Base-by-base conservation (phyloP, 2,797 vertebrate species). In the Crenichthys baileyi region DNA sequence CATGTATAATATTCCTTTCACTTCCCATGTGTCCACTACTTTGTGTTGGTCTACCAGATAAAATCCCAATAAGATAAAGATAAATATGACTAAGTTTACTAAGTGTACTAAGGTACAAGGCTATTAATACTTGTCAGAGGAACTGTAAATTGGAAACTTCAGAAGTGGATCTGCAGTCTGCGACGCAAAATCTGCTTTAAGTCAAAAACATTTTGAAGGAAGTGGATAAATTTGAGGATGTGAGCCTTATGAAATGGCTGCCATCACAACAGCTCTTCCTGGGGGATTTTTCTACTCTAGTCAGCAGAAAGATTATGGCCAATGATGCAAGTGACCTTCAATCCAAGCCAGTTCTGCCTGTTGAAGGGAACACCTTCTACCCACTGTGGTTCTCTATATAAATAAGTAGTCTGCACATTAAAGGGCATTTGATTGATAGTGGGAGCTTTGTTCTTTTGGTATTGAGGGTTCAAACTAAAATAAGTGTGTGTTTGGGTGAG, bases 261-360 rank as follows among this genome's bases (percentile, higher is more conserved):
- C 56, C 72, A 73, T 73, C 26, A 46, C 29, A 39, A 61, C 6
- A 46, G 26, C 63, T 74, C 77, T 78, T 58, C 72, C 0, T 46
- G 7, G 18, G 73, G 81, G 81, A 65, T 77, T 80, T 88, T 89
- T 84, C 58, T 75, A 36, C 65, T 58, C 36, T 70, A 72, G 71
- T 86, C 87, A 90, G 81, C 83, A 80, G 75, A 86, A 85, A 80
- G 44, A 70, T 7, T 12, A 76, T n/a, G 73, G 74, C 79, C 79
- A 72, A 60, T 67, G 76, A 88, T 87, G 72, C 39, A 70, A 86
- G 41, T 81, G 82, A 85, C 84, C 90, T 87, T 87, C 81, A 85
- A 0, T 74, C 46, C n/a, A 60, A 48, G 20, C 56, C 16, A 74
- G 72, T 73, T 51, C n/a, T 76, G 70, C 77, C 46, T 79, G 50